phyloP scores from a whole-genome alignment of 2,797 vertebrate species.

The Vipera ursinii region DNA sequence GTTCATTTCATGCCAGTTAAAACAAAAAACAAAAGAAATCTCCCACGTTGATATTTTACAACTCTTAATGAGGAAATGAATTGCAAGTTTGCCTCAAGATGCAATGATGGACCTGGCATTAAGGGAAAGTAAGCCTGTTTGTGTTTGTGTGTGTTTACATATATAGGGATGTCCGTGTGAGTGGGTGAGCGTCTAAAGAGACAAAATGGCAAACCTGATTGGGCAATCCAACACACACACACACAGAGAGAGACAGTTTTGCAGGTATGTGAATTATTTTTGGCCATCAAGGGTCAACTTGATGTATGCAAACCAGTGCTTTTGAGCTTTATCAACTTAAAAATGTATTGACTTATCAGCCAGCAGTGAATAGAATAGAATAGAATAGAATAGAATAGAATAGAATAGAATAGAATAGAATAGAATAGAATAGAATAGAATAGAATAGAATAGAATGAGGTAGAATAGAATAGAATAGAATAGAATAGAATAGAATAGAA shows the following conservation, averaged over 20 bases:
- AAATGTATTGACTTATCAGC: background rate
- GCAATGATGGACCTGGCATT: background rate
- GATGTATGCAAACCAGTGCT: background rate
- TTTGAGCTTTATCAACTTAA: background rate
- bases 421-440: no score
- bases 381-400: no score
- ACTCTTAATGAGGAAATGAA: conserved; percentile 49
- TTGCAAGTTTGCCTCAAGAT: conserved; percentile 25
- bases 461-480: no score
- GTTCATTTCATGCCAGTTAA: background rate
- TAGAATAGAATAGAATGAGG: no score
- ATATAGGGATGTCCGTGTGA: background rate
- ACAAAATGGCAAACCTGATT: background rate
- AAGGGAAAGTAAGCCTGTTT: background rate
- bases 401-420: no score
- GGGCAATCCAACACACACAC: no score
- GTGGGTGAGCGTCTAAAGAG: background rate
- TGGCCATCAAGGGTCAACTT: background rate
- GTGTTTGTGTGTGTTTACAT: background rate
- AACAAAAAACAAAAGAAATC: background rate
- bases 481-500: no score
- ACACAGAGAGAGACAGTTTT: background rate
- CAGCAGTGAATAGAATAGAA: no score
- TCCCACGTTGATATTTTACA: conserved; percentile 59
- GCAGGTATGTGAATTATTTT: background rate